Base-by-base conservation (phyloP, 2,113 vertebrate genomes). In the Dicentrarchus labrax region DNA sequence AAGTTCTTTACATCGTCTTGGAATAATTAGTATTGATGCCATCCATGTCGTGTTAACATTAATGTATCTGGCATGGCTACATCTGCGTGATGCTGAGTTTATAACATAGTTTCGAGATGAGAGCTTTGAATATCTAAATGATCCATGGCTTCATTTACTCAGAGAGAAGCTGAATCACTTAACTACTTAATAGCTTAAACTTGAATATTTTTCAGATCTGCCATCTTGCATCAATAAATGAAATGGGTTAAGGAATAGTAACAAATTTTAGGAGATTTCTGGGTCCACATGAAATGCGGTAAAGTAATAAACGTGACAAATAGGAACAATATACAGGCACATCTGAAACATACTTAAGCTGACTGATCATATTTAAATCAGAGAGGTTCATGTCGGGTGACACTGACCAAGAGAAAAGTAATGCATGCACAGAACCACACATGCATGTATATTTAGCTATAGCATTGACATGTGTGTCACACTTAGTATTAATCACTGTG, bases 231-330 rank as follows among this genome's bases (percentile, higher is more conserved):
- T 71, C 17, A 54, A 73, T 71, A 36, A 71, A 64, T 38, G 4
- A 22, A 59, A 74, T 47, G 56, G 15, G 22, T 72, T 56, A 30
- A 62, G 8, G 36, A 64, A 39, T 21, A 65, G 51, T 54, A 76
- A 68, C 24, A 51, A 53, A 16, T 54, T 65, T 70, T 36, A 17
- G 9, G 54, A 76, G 13, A 56, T 54, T 56, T 78, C 65, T 30
- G 19, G 21, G 41, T 57, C 47, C 30, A 62, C 48, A 64, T 17
- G 9, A 82, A 41, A 47, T 64, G 71, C 73, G 78, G 17, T 30
- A 66, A 69, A 69, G 45, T 39, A 68, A 72, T 84, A 72, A 68
- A 70, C 11, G 12, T 81, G 50, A 68, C 69, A 72, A 53, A 76
- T 15, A 50, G 4, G n/a, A 56, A 79, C 67, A 76, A 19, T 22